Base-by-base conservation (phyloP, 2,113 vertebrate genomes). In the Sminthopsis crassicaudata region DNA sequence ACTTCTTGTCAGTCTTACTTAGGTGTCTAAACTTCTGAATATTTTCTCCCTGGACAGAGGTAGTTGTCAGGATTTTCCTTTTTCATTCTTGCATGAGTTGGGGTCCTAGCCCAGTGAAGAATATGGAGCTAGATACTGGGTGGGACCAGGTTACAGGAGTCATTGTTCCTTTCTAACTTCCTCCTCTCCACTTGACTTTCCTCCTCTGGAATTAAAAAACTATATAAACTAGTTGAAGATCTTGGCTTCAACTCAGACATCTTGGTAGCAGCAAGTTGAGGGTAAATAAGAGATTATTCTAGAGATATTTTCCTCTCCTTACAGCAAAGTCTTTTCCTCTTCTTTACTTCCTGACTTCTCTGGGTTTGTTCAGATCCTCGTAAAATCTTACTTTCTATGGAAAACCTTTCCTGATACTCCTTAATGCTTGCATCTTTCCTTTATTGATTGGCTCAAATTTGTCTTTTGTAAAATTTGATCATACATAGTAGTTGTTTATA, bases 261-360 rank as follows among this genome's bases (percentile, higher is more conserved):
- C 60, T 76, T 94, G 88, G 12, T 67, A 94, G 91, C 89, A 96
- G 94, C 46, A 12, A 93, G 91, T 95, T n/a, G 30, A 67, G 60
- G 26, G 36, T 94, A 92, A 91, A 19, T 90, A 27, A 91, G 89
- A 94, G 90, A 76, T 57, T 91, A 95, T 93, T 92, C 89, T 67
- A 46, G 46, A 92, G 48, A 95, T 48, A 6, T 26, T 51, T 51
- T 67, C 52, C 14, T 2, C 92, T 93, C 95, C 94, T 96, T 54
- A 93, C 96, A 97, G 95, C 97, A 98, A 97, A 98, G 97, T 92
- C 93, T 76, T 88, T 92, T 94, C 55, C 92, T 67, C 30, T 36
- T 90, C 60, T 95, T 54, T 46, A 0, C 42, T 0, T 4, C 50
- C 67, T 84, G 42, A 0, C 48, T 53, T 42, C 24, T 0, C 16